Conservation (phyloP, 2,113 vertebrate genomes). For the Bos indicus region DNA sequence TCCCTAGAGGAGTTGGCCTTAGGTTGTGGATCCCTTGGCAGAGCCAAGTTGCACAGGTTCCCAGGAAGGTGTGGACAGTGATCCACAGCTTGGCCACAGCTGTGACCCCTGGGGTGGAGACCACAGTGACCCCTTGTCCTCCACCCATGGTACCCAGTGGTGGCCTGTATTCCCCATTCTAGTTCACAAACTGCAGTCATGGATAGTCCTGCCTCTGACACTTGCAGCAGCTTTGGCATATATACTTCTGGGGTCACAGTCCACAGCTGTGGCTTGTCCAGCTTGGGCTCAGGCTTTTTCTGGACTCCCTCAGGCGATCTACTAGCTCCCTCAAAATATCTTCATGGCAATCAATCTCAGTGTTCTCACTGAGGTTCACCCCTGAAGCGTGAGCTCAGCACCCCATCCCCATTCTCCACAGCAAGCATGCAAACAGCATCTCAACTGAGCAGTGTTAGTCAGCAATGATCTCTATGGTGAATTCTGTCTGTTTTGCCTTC, state of each 20-base stretch:
- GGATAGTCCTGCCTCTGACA: neutral
- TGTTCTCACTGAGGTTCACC: neutral
- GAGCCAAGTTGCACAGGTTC: neutral
- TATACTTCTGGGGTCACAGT: neutral
- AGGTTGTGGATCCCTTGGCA: neutral
- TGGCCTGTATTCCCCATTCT: neutral
- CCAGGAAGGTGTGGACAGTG: neutral
- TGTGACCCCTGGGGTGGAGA: neutral
- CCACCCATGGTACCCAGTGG: neutral
- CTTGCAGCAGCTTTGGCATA: neutral
- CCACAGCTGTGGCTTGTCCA: neutral
- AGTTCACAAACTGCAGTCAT: neutral
- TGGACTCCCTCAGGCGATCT: neutral
- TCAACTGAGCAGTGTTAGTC: neutral
- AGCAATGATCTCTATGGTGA: neutral
- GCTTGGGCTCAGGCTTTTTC: neutral
- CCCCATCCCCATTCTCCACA: neutral
- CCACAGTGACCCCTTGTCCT: neutral
- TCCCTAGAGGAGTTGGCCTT: neutral
- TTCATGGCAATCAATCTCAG: neutral
- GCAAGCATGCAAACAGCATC: neutral
- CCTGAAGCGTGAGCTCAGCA: neutral
- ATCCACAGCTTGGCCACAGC: neutral
- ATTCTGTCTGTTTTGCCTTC: neutral
- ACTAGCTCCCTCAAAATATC: neutral